These are phyloP conservation scores for Tetrapedia diversipes DNA, from an alignment of 2,888 invertebrate genomes.

Conservation along the genomic window DNA sequence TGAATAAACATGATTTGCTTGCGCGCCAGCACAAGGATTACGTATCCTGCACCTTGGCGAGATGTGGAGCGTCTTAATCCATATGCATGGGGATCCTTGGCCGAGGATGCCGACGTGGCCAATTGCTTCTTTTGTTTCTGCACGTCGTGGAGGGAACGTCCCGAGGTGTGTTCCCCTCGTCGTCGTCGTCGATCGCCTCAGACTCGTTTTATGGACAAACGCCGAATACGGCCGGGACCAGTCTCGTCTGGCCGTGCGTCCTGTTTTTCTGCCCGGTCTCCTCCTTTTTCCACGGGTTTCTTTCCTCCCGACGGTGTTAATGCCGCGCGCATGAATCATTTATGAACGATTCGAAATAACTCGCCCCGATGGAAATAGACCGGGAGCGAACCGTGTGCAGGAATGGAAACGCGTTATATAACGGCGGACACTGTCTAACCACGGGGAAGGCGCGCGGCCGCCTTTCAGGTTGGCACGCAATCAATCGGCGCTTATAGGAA, in stretches of 20 bases:
- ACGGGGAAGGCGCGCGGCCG: constrained; percentile 9
- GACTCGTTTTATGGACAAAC: constrained; percentile 56
- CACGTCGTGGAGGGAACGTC: constrained; percentile 12
- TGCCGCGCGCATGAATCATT: constrained; percentile 57
- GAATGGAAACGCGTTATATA: constrained; percentile 35
- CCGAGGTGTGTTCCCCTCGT: constrained; percentile 37
- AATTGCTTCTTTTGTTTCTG: constrained; percentile 63
- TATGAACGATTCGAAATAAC: constrained; percentile 62
- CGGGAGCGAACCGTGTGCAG: constrained; percentile 13
- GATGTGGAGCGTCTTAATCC: constrained; percentile 66
- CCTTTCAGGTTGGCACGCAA: constrained; percentile 26
- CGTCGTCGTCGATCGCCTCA: constrained; percentile 42
- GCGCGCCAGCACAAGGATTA: constrained; percentile 65
- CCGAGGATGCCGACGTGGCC: constrained; percentile 56
- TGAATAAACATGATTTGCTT: constrained; percentile 74
- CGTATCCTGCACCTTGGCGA: constrained; percentile 62
- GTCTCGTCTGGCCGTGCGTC: background rate
- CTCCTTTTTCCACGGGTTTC: background rate
- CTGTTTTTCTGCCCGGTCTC: background rate
- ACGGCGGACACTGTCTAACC: constrained; percentile 19
- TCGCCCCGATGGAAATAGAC: constrained; percentile 53
- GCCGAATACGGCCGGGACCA: constrained; percentile 53
- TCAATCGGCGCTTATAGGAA: constrained; percentile 35
- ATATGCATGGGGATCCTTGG: constrained; percentile 63
- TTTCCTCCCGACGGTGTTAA: constrained; percentile 37